Evolutionary conservation across 1,140 invertebrate species (phyloP).

Genomic region (Pomacea maculata): DNA sequence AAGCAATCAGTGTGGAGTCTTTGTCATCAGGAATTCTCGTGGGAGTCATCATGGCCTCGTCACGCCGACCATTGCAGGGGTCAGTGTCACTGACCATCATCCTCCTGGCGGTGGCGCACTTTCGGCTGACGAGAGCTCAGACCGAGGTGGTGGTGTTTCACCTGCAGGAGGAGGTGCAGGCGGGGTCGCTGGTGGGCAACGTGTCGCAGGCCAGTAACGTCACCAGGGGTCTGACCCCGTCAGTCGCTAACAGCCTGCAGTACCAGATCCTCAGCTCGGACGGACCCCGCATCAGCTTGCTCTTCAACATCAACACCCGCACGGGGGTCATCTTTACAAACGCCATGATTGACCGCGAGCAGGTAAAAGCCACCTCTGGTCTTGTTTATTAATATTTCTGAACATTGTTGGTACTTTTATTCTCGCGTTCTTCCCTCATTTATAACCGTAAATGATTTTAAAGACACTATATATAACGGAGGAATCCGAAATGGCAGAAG

Average conservation of each 20-base stretch:
- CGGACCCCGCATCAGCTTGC: constrained; percentile 69
- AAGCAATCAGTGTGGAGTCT: too few species aligned
- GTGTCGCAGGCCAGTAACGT: constrained; percentile 25
- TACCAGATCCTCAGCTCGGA: constrained; percentile 33
- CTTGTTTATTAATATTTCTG: background rate
- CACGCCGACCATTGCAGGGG: background rate
- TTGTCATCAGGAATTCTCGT: background rate
- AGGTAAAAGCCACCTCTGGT: background rate
- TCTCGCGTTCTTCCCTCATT: too few species aligned
- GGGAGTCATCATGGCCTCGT: background rate
- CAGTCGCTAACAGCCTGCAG: constrained; percentile 8
- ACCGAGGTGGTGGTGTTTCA: background rate
- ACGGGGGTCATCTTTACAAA: constrained; percentile 47
- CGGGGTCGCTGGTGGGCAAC: constrained; percentile 29
- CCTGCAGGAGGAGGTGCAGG: constrained; percentile 6
- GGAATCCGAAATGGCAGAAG: background rate
- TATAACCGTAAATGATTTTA: too few species aligned
- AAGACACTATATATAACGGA: too few species aligned
- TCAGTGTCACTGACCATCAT: background rate
- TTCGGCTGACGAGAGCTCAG: background rate
- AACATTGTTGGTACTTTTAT: background rate
- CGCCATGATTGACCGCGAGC: constrained; percentile 49
- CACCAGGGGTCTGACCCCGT: constrained; percentile 5
- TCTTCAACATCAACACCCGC: constrained; percentile 41
- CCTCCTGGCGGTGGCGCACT: background rate